These are phyloP conservation scores for Frankliniella fusca DNA, from an alignment of 2,888 invertebrate species.

Conservation along the genomic window DNA sequence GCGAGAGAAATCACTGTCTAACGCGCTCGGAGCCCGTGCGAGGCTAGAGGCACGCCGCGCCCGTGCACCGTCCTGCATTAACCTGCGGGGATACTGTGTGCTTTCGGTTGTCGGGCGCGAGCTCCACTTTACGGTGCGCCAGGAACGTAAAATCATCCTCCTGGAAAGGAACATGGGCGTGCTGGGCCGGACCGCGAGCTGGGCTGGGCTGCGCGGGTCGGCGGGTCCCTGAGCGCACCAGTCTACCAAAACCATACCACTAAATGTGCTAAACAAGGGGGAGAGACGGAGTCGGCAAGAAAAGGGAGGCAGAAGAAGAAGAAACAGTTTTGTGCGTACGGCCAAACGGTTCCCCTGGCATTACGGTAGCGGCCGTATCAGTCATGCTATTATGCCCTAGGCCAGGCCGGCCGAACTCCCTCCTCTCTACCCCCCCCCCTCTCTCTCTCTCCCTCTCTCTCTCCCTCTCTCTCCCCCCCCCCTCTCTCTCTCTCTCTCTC, in stretches of 20 bases:
- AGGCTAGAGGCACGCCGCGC: too few relatives aligned
- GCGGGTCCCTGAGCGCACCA: not conserved
- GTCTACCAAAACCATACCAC: not conserved
- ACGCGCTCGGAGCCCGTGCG: too few relatives aligned
- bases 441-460: not conserved
- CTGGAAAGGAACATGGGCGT: too few relatives aligned
- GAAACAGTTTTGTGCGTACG: constrained; percentile 5
- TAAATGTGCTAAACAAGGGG: not conserved
- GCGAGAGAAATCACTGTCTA: too few relatives aligned
- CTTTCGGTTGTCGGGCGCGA: too few relatives aligned
- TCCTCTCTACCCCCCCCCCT: not conserved
- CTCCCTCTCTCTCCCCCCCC: too few relatives aligned
- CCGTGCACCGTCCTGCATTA: too few relatives aligned
- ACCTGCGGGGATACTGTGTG: too few relatives aligned
- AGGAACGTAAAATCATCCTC: too few relatives aligned
- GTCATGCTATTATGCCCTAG: constrained; percentile 10
- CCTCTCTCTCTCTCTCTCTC: not conserved
- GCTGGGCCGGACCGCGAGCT: not conserved
- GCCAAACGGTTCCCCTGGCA: constrained; percentile 8
- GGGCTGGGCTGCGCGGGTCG: not conserved
- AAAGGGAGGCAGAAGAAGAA: not conserved
- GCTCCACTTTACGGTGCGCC: too few relatives aligned
- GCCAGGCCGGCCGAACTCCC: not conserved
- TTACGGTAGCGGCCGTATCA: constrained; percentile 3
- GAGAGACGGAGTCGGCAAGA: not conserved